Base-by-base conservation (phyloP, 2,113 vertebrate species). In the Phaetusa simplex region DNA sequence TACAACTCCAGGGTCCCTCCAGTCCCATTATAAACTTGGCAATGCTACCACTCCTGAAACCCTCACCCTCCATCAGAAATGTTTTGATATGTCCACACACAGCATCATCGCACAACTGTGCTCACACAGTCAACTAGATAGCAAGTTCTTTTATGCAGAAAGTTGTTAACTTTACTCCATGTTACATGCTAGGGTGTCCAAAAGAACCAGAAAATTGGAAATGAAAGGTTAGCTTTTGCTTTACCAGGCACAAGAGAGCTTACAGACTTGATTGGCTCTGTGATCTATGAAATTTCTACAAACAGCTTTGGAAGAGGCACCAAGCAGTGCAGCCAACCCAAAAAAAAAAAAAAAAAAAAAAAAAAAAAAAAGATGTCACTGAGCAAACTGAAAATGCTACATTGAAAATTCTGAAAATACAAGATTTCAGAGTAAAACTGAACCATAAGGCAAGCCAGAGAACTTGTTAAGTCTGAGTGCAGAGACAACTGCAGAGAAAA, bases 361-460 rank as follows among this genome's bases (percentile, higher is more conserved):
- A 36, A 40, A 20, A 23, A 36, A 4, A 45, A 52, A 53, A 22
- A 56, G 0, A 67, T 8, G 38, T 74, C 80, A 93, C 47, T 6
- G 20, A 91, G 73, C 53, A 94, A 88, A 93, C 84, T 81, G 78
- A 86, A 93, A 93, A 93, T 38, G 84, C 36, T 91, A 84, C 77
- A 72, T 2, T 62, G 93, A 92, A 84, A 96, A 95, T 79, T 94
- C 94, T 95, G 91, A 92, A 88, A 95, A 95, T 89, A 93, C 50
- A 90, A 70, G 58, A 71, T 78, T 52, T 90, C 86, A 65, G 90
- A 85, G 72, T 82, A 83, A 96, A 96, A 86, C 64, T 34, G 65
- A 95, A 96, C 45, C 95, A 96, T 91, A 96, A 77, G 94, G 96
- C 93, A 89, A 88, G 95, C 58, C 93, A 96, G 90, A 77, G 96